Evolutionary conservation across 2,113 vertebrate species (phyloP), one percentile per base, ranked within the genome.

Genomic region (Cyrtonyx montezumae): DNA sequence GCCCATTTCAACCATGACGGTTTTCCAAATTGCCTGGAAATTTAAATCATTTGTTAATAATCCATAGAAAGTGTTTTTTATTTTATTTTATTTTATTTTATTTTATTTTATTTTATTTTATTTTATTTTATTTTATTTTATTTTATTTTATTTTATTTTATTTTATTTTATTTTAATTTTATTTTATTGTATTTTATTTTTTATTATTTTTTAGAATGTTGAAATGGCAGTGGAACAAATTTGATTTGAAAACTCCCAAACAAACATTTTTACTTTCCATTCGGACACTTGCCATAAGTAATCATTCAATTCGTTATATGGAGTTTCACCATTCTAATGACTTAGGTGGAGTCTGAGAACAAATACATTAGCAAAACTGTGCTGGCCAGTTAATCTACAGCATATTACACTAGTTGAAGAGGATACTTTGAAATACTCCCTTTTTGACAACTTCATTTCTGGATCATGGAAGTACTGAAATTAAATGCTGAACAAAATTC

Each of bases 281-380:
- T 61, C 56, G 15, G 2, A 4, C 56, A 8, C 28, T 43, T 71
- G 6, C 2, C 15, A 3, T 30, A 3, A 4, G 65, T 73, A 68
- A 45, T 83, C 12, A 34, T 19, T 62, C 19, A 43, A 40, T 74
- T 9, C 1, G 2, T 71, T 43, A 34, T 8, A 51, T 21, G 13
- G 28, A 78, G 59, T n/a, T 36, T 63, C 25, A 71, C 17, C 11
- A 28, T 85, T 66, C 6, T 61, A 69, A 53, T 51, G 17, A 23
- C 16, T 53, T 26, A 23, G 19, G 28, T 4, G 22, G 4, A 16
- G 9, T 59, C 37, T 92, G 37, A 87, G 37, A 87, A 71, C 17
- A 11, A 10, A 51, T 58, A 17, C 0, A 0, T 36, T 76, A 55
- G 10, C 13, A 75, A 68, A 66, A 22, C 1, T 19, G 2, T 40